Base-by-base conservation (phyloP, 2,888 invertebrate species). In the Noctua comes region DNA sequence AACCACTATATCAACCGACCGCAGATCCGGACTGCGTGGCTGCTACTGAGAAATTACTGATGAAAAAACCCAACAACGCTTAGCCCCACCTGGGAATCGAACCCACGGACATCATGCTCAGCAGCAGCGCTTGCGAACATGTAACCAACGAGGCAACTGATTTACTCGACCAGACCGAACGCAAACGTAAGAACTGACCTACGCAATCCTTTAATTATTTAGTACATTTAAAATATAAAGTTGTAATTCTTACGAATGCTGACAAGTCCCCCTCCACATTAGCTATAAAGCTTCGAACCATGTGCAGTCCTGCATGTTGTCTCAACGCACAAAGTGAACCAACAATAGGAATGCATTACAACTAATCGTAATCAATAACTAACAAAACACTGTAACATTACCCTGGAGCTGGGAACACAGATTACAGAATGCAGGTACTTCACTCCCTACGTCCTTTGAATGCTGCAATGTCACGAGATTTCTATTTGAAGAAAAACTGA, bases 291-390 rank as follows among this genome's bases (percentile, higher is more conserved):
- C 80, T 75, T 73, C 57, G n/a, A 69, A 73, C 79, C 76, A 64
- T 51, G 66, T 46, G 54, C 74, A 84, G 57, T 70, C 62, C 77
- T 66, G 57, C 51, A 36, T 69, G 70, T 79, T 68, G 76, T 73
- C 73, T 85, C 75, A 68, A 66, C 77, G 64, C 80, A 79, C 83
- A 85, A 62, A 82, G 77, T 65, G 68, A 82, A 85, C 81, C 80
- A 87, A 85, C 84, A 87, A 86, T 77, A 86, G 90, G 89, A 90
- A 90, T 90, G 90, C 89, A 84, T 86, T 78, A 80, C 78, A 81
- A 88, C 75, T 76, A 86, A n/a, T n/a, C 77, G 40, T 80, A 80
- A 80, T 72, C 57, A 82, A 80, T 66, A 84, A 87, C 84, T 86
- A 89, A 82, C 79, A 82, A 80, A 79, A 78, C 84, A 75, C 65